Evolutionary conservation across 2,113 vertebrate genomes (phyloP).

Genomic region (Caracal caracal): DNA sequence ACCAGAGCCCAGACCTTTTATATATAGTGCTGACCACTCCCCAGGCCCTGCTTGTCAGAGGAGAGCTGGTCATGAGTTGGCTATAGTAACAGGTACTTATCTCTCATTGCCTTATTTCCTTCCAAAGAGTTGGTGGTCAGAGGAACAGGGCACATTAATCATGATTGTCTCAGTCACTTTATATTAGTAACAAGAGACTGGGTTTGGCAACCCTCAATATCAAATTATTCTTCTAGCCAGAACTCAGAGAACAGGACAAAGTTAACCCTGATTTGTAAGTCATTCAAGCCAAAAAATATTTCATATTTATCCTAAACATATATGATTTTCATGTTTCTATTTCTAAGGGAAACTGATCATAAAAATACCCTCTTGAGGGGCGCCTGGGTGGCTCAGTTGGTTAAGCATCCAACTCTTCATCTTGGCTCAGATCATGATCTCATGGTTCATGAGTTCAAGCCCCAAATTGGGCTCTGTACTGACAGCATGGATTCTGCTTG

Average conservation of each 20-base stretch:
- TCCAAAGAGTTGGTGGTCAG: conserved; percentile 44
- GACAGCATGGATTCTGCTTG: too few species aligned
- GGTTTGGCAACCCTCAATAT: conserved; percentile 47
- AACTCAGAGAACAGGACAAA: conserved; percentile 7
- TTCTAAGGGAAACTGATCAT: conserved; percentile 31
- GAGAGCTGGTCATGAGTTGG: neutral
- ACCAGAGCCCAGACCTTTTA: neutral
- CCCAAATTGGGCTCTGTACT: too few species aligned
- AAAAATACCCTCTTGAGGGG: neutral
- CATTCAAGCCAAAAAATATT: conserved; percentile 43
- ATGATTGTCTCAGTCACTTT: conserved; percentile 45
- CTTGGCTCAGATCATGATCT: too few species aligned
- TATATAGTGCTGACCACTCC: neutral
- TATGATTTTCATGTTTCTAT: neutral
- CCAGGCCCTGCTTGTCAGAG: neutral
- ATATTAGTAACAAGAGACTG: conserved; percentile 65
- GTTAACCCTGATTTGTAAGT: conserved; percentile 55
- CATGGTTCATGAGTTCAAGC: too few species aligned
- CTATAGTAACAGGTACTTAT: conserved; percentile 50
- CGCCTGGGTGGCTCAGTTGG: too few species aligned
- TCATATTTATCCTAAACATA: conserved; percentile 42
- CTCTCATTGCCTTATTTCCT: conserved; percentile 53
- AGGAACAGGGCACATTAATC: conserved; percentile 61
- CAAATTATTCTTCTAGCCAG: conserved; percentile 52
- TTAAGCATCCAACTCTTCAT: too few species aligned